These are phyloP conservation scores for Drosophila vallismaia DNA, from an alignment of 2,888 invertebrate species.

Conservation along the genomic window DNA sequence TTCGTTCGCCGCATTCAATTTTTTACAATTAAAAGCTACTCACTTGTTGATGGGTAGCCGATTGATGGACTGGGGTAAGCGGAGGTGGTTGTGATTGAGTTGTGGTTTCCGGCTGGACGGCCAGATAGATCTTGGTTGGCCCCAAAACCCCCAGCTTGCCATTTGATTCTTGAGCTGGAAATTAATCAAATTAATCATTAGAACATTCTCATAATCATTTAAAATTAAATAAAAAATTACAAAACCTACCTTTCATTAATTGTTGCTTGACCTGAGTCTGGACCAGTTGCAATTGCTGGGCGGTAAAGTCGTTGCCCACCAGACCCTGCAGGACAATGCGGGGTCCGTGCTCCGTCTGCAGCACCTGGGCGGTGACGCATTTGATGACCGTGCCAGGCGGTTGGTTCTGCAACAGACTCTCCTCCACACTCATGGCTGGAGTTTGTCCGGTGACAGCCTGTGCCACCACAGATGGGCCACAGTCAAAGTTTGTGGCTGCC, in stretches of 20 bases:
- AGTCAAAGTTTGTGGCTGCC: constrained; percentile 22
- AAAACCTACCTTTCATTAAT: constrained; percentile 89
- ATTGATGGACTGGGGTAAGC: constrained; percentile 85
- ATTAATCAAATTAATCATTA: too few species aligned
- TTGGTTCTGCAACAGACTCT: constrained; percentile 90
- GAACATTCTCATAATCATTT: too few species aligned
- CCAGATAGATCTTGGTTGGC: constrained; percentile 93
- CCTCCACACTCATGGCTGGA: constrained; percentile 86
- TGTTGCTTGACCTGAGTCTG: constrained; percentile 96
- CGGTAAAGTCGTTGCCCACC: constrained; percentile 92
- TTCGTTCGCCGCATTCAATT: constrained; percentile 21
- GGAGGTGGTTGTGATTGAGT: constrained; percentile 85
- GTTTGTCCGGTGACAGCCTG: constrained; percentile 58
- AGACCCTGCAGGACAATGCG: constrained; percentile 93
- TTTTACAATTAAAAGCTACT: constrained; percentile 81
- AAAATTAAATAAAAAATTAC: too few species aligned
- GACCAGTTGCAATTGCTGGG: constrained; percentile 91
- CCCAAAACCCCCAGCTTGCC: constrained; percentile 94
- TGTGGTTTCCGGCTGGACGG: constrained; percentile 88
- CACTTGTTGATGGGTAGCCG: constrained; percentile 83
- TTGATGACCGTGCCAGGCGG: constrained; percentile 94
- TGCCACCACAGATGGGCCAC: constrained; percentile 28
- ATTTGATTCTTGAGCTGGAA: constrained; percentile 91
- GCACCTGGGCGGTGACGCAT: constrained; percentile 94
- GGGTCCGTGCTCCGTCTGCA: constrained; percentile 93